Conservation (phyloP, 2,113 vertebrate species). For the Phalacrocorax pelagicus region DNA sequence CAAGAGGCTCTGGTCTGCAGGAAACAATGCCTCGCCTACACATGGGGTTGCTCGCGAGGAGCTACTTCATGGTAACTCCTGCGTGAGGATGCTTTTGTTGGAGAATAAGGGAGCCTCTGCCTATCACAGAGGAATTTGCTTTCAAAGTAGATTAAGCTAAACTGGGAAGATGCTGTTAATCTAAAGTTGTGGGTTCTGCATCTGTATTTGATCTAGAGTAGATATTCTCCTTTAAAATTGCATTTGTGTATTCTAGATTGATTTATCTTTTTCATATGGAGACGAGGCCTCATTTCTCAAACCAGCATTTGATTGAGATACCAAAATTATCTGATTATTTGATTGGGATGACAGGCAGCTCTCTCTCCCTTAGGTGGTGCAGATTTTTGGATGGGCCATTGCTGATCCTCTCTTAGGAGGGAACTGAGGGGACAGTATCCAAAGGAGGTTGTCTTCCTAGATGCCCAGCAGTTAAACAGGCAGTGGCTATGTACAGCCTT, state of each 20-base stretch:
- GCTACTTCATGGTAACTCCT: background rate
- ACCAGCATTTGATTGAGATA: background rate
- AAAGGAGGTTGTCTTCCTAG: background rate
- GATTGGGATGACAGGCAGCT: background rate
- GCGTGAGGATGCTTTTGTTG: background rate
- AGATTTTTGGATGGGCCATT: background rate
- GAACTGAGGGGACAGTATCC: background rate
- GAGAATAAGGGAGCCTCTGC: background rate
- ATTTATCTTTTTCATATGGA: conserved; percentile 36
- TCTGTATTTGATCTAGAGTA: conserved; percentile 36
- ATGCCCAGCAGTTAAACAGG: background rate
- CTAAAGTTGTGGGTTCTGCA: conserved; percentile 1
- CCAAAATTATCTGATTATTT: background rate
- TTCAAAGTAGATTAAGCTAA: conserved; percentile 21
- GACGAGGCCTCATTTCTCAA: background rate
- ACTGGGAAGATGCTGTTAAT: conserved; percentile 2
- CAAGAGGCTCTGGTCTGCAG: background rate
- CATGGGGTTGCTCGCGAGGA: background rate
- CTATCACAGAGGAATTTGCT: background rate
- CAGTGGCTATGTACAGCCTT: background rate
- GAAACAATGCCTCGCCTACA: background rate
- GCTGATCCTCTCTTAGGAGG: background rate
- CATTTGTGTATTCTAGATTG: conserved; percentile 9
- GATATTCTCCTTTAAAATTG: conserved; percentile 2
- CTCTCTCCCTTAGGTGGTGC: background rate